Conservation (phyloP, 1,140 invertebrate genomes). For the Parasteatoda tepidariorum region DNA sequence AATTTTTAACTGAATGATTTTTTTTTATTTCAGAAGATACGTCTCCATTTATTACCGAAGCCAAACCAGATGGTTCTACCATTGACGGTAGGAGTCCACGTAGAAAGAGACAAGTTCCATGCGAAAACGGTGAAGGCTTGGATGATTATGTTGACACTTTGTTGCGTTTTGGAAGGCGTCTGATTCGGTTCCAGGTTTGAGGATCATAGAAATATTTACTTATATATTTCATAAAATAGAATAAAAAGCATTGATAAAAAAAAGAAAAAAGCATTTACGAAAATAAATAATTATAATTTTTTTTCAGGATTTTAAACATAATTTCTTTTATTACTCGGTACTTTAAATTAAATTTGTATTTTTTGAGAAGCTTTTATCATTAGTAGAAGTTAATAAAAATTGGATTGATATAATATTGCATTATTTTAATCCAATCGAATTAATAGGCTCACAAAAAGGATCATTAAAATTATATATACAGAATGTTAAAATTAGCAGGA, state of each 20-base stretch:
- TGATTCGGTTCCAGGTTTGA: conserved; percentile 62
- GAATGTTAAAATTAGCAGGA: too few relatives aligned
- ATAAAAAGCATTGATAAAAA: neutral
- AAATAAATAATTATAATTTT: neutral
- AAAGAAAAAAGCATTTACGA: conserved; percentile 48
- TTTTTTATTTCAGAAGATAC: conserved; percentile 22
- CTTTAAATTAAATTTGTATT: too few relatives aligned
- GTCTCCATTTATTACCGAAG: conserved; percentile 16
- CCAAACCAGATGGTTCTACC: neutral
- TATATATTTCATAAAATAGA: neutral
- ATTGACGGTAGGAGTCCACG: conserved; percentile 24
- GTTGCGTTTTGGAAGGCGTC: conserved; percentile 62
- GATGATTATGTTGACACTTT: conserved; percentile 65
- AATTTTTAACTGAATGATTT: neutral
- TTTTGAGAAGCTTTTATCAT: too few relatives aligned
- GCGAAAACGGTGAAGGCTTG: conserved; percentile 64
- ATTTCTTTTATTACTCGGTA: too few relatives aligned
- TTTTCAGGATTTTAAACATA: too few relatives aligned
- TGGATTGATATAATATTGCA: too few relatives aligned
- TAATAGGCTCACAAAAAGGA: too few relatives aligned
- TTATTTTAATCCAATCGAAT: too few relatives aligned
- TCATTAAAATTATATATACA: too few relatives aligned
- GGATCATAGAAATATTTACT: too few relatives aligned
- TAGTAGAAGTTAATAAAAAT: too few relatives aligned
- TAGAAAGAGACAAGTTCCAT: conserved; percentile 64